Base-by-base conservation (phyloP, 2,113 vertebrate genomes). In the Psilopsiagon aurifrons region DNA sequence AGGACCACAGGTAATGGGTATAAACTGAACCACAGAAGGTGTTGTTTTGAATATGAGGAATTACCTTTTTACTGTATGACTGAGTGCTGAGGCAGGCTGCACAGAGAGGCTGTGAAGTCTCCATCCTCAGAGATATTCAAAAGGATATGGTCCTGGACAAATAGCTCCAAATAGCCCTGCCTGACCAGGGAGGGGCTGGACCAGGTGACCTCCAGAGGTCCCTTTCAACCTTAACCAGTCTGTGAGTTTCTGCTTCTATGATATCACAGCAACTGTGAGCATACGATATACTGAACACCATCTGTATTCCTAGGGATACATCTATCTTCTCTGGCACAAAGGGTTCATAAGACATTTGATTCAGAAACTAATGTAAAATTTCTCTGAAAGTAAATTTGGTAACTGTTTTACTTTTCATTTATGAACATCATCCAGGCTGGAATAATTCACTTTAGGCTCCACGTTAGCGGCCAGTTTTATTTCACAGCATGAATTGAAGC, bases 341-440 rank as follows among this genome's bases (percentile, higher is more conserved):
- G 28, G 7, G 17, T 93, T 79, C 55, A 54, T 68, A n/a, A 70
- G 75, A 47, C 15, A 78, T 71, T 71, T 90, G 69, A 60, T 55
- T 79, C 69, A 86, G 55, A 88, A 43, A 67, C 15, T 90, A n/a
- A 16, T 17, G 62, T 24, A 71, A 67, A 96, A 92, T 33, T 70
- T 85, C 70, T 85, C 54, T 77, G 70, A 91, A 95, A 90, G 64
- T 91, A 93, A 87, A 85, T 87, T 82, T 79, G 79, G 31, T 83
- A 64, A 76, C 82, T 84, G 14, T 69, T 92, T 64, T 63, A 52
- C 17, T 79, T 94, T 88, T 82, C 57, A 83, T 81, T 95, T 95
- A 77, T 82, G 39, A 39, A 9, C 9, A 9, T 83, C 54, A 87
- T 27, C 47, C 43, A 68, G 41, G 41, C 62, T 77, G n/a, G 29